A percentile compares a stretch with the other conserved stretches of the same genome.
phyloP scores from a whole-genome alignment of 35 echinoderm and acorn worm species.

The Hemicentrotus pulcherrimus region DNA sequence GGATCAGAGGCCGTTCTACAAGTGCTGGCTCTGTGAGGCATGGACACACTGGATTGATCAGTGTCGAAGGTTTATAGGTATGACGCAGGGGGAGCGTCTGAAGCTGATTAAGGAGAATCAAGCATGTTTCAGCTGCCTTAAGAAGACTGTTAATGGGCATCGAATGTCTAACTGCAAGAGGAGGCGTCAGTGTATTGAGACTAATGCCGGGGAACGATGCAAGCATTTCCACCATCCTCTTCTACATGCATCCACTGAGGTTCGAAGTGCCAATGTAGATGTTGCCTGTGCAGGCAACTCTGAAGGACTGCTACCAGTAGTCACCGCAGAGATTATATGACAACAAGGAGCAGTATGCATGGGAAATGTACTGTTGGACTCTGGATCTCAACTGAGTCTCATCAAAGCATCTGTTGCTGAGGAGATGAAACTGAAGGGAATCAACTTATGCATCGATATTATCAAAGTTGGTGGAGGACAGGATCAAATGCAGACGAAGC shows the following conservation, averaged over 20 bases:
- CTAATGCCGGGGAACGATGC: background rate
- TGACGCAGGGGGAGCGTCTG: slow-evolving; percentile 7
- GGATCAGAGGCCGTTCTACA: background rate
- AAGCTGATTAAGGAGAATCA: slow-evolving; percentile 57
- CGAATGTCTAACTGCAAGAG: slow-evolving; percentile 49
- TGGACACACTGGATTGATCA: background rate
- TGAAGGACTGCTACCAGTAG: too few relatives aligned
- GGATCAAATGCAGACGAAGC: background rate
- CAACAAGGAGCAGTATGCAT: too few relatives aligned
- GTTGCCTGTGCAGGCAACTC: background rate
- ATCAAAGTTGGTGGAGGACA: background rate
- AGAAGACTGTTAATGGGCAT: slow-evolving; percentile 62
- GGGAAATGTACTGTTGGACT: too few relatives aligned
- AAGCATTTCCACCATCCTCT: slow-evolving; percentile 46
- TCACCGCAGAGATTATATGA: too few relatives aligned
- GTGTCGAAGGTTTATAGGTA: slow-evolving; percentile 42
- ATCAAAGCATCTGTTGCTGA: background rate
- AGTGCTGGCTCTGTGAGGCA: too few relatives aligned
- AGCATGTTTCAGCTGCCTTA: slow-evolving; percentile 77
- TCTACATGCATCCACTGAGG: slow-evolving; percentile 5
- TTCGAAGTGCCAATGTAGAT: background rate
- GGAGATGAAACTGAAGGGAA: too few relatives aligned
- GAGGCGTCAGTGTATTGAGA: slow-evolving; percentile 29
- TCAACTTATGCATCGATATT: too few relatives aligned
- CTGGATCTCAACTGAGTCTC: background rate